Base-by-base conservation (phyloP, 2,888 invertebrate genomes). In the Eupithecia dodoneata region DNA sequence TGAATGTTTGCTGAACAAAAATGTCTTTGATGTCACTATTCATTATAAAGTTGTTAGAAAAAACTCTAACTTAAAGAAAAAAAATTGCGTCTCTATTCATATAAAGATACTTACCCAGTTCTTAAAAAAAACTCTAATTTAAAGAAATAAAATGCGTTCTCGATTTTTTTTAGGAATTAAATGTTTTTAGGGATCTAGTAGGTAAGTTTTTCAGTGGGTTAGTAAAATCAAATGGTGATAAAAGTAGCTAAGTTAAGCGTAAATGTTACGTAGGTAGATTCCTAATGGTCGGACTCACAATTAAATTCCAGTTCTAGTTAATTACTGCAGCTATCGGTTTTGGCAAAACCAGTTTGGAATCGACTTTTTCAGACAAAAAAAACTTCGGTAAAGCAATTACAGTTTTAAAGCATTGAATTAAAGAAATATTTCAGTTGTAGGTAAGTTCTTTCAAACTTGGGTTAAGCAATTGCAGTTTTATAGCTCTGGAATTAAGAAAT, bases 311-410 rank as follows among this genome's bases (percentile, higher is more conserved):
- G 82, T 85, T 86, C 81, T 84, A 82, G 85, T 86, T 91, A 93
- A 92, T 77, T 70, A 75, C 76, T 73, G 74, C 76, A 66, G 86
- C 89, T 92, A 93, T 93, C 92, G 88, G 89, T 88, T 88, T 89
- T 86, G 85, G 85, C 85, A 88, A 91, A 93, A 93, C 93, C 80
- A 86, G 91, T 93, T 92, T 89, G 83, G 83, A 86, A 85, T 86
- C 80, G 87, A 87, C 85, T 87, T 88, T 90, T 82, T 90, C 89
- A 90, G 90, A 81, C 85, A 85, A 87, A 45, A 85, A 30, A 72
- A 79, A 63, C 66, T 73, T 74, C 80, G 82, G 76, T 79, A 80
- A 63, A 69, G 85, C 44, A 90, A 89, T 88, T 75, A 85, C 77
- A 77, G 76, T 86, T 87, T 81, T 91, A 89, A 81, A 59, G 71